A percentile compares a stretch with the other conserved stretches of the same genome.
These are phyloP conservation scores for Spea bombifrons DNA, from an alignment of 2,113 vertebrate species.

Conservation along the genomic window DNA sequence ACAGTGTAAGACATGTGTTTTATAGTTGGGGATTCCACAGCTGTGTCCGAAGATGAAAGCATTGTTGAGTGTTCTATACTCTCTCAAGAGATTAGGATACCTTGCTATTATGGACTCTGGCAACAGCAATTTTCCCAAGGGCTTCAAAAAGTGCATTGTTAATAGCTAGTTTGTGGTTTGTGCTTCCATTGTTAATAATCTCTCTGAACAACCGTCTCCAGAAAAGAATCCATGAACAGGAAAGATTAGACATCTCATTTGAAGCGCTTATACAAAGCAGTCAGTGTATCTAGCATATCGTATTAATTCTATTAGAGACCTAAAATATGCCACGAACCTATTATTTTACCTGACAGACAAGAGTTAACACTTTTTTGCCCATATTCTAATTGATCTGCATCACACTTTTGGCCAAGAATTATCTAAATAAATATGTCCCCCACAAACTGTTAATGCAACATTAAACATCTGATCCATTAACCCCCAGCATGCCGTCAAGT, in stretches of 20 bases:
- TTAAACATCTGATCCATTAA: no score
- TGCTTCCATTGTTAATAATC: background rate
- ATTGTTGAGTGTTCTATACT: background rate
- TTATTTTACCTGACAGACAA: no score
- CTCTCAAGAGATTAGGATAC: background rate
- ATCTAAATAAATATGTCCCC: no score
- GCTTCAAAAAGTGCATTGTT: slow-evolving; percentile 1
- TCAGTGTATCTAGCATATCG: background rate
- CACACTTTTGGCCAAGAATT: no score
- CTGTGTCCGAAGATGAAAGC: background rate
- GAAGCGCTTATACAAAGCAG: background rate
- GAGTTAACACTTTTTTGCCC: no score
- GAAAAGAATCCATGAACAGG: background rate
- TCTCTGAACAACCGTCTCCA: background rate
- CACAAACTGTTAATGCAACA: no score
- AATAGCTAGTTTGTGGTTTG: background rate
- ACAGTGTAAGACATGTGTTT: background rate
- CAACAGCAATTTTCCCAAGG: background rate
- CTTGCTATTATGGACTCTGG: background rate
- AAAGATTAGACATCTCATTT: background rate
- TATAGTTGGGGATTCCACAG: background rate
- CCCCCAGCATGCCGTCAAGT: no score
- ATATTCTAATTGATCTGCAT: no score
- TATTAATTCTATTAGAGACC: background rate
- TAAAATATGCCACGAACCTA: background rate